phyloP scores from a whole-genome alignment of 2,113 vertebrate genomes.

The Hypomesus transpacificus region DNA sequence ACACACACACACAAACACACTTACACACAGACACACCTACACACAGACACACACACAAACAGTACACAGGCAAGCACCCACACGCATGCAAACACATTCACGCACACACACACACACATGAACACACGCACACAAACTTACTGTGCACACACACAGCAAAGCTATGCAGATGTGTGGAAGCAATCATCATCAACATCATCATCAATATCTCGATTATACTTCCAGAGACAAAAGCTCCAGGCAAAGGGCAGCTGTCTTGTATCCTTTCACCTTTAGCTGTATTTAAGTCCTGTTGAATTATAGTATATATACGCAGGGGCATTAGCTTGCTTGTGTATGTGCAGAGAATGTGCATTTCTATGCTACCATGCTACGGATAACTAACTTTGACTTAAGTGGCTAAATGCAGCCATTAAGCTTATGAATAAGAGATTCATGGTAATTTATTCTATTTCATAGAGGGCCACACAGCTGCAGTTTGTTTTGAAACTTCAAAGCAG shows the following conservation, averaged over 20 bases:
- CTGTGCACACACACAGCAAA: background rate
- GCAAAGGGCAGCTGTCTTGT: too few relatives aligned
- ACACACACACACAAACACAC: background rate
- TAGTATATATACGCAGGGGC: too few relatives aligned
- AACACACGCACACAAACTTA: background rate
- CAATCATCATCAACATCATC: too few relatives aligned
- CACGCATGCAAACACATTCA: background rate
- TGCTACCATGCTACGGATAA: too few relatives aligned
- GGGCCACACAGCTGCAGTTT: background rate
- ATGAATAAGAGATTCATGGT: background rate
- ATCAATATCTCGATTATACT: too few relatives aligned
- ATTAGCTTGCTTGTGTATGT: too few relatives aligned
- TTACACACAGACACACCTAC: background rate
- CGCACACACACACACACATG: background rate
- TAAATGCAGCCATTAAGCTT: background rate
- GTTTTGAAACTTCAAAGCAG: background rate
- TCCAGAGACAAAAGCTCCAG: too few relatives aligned
- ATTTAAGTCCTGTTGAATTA: too few relatives aligned
- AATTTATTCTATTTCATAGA: constrained; percentile 1
- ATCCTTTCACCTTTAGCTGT: too few relatives aligned
- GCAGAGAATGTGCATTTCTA: too few relatives aligned
- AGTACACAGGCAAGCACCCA: background rate
- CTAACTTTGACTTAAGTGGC: background rate
- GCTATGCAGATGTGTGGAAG: too few relatives aligned
- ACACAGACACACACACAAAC: background rate